Evolutionary conservation across 1,140 invertebrate species (phyloP).

Genomic region (Danaus plexippus): DNA sequence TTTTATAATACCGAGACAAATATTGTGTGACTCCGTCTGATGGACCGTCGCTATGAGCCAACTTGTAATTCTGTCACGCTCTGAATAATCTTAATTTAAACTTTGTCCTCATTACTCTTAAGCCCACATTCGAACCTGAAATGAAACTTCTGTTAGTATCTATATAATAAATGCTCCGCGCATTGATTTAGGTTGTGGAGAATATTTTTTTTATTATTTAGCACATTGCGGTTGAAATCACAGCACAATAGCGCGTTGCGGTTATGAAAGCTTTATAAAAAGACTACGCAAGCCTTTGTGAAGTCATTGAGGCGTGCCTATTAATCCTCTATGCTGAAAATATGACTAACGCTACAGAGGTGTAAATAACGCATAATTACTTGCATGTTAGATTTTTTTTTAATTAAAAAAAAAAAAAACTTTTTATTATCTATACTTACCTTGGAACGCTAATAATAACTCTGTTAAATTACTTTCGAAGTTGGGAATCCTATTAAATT

Average conservation of each 20-base stretch:
- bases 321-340: slow-evolving; percentile 49
- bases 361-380: slow-evolving; percentile 21
- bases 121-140: too few species aligned
- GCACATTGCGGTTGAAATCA: slow-evolving; percentile 34
- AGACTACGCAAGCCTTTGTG: slow-evolving; percentile 47
- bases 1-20: slow-evolving; percentile 52
- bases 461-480: too few species aligned
- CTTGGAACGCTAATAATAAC: too few species aligned
- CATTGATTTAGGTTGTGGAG: slow-evolving; percentile 12
- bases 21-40: slow-evolving; percentile 30
- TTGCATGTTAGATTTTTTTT: slow-evolving; percentile 12
- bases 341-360: slow-evolving; percentile 26
- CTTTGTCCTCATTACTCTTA: too few species aligned
- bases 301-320: slow-evolving; percentile 41
- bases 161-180: slow-evolving; percentile 4
- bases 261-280: slow-evolving; percentile 43
- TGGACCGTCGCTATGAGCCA: slow-evolving; percentile 5
- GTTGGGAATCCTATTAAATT: too few species aligned
- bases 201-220: slow-evolving; percentile 31
- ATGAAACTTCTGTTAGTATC: too few species aligned
- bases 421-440: too few species aligned
- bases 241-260: slow-evolving; percentile 32
- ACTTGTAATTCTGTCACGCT: too few species aligned
- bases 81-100: too few species aligned
- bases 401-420: not conserved